Conservation (phyloP, 2,888 invertebrate species). For the Adelognathus sp. region DNA sequence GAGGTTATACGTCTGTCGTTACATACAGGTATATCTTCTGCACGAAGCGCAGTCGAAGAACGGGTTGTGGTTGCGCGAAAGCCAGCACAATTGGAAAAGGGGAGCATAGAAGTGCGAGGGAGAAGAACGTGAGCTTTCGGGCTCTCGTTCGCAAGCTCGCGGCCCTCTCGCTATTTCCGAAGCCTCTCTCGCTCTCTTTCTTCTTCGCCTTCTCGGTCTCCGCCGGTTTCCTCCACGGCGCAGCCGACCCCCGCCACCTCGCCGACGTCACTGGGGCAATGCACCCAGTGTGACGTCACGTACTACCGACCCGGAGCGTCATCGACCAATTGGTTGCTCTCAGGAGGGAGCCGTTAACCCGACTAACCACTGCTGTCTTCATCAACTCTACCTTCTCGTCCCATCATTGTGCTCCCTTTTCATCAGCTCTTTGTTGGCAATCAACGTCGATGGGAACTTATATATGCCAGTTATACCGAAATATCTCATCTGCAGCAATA, state of each 20-base stretch:
- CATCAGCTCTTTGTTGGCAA: constrained; percentile 3
- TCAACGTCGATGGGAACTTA: background rate
- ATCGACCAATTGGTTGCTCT: constrained; percentile 76
- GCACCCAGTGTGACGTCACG: constrained; percentile 77
- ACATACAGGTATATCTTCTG: constrained; percentile 17
- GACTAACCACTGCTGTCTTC: constrained; percentile 56
- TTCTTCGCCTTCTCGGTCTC: constrained; percentile 23
- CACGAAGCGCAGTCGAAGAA: background rate
- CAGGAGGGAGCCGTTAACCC: constrained; percentile 75
- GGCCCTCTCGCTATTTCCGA: constrained; percentile 61
- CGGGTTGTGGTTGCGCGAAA: constrained; percentile 34
- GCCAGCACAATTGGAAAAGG: constrained; percentile 54
- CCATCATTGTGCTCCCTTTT: constrained; percentile 25
- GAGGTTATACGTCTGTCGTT: background rate
- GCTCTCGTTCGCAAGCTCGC: constrained; percentile 51
- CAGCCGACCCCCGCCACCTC: constrained; percentile 65
- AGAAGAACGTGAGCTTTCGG: constrained; percentile 44
- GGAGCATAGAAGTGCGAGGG: constrained; percentile 42
- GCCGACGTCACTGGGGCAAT: constrained; percentile 78
- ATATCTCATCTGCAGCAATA: too few relatives aligned
- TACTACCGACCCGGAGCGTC: constrained; percentile 72
- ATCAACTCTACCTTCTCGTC: constrained; percentile 58
- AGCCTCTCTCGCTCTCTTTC: constrained; percentile 17
- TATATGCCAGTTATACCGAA: background rate
- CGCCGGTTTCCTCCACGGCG: constrained; percentile 42